These are phyloP conservation scores for Fulica atra DNA, from an alignment of 2,113 vertebrate genomes.

Conservation along the genomic window DNA sequence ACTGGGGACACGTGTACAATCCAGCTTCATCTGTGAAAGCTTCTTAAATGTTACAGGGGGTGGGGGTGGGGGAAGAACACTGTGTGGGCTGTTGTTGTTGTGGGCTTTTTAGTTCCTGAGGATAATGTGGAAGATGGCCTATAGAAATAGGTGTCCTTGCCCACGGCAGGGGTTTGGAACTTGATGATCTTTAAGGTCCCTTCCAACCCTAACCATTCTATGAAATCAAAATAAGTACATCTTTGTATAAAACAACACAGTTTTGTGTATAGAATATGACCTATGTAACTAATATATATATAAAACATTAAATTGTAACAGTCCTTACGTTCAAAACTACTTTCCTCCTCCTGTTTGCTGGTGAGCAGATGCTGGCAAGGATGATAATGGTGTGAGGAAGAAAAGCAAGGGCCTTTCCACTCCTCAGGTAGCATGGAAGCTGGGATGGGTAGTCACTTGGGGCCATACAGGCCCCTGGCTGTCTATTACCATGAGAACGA, in stretches of 20 bases:
- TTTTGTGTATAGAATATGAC: neutral
- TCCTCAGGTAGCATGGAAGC: neutral
- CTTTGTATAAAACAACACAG: neutral
- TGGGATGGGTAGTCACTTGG: neutral
- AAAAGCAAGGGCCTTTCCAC: neutral
- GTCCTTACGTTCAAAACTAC: neutral
- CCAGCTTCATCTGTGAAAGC: neutral
- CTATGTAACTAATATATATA: neutral
- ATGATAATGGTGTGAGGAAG: neutral
- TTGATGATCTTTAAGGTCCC: too few species aligned
- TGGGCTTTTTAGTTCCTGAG: neutral
- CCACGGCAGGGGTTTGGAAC: too few species aligned
- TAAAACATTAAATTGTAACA: neutral
- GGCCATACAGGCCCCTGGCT: neutral
- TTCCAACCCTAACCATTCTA: neutral
- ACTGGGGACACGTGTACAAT: neutral
- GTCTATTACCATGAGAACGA: neutral
- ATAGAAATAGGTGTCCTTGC: neutral
- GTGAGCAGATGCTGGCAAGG: neutral
- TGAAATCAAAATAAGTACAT: neutral
- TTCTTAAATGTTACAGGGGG: neutral
- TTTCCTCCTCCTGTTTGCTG: neutral
- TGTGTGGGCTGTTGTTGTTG: neutral
- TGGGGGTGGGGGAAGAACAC: neutral
- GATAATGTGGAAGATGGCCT: neutral